Conservation (phyloP, 2,888 invertebrate species). For the Lasioglossum morio region DNA sequence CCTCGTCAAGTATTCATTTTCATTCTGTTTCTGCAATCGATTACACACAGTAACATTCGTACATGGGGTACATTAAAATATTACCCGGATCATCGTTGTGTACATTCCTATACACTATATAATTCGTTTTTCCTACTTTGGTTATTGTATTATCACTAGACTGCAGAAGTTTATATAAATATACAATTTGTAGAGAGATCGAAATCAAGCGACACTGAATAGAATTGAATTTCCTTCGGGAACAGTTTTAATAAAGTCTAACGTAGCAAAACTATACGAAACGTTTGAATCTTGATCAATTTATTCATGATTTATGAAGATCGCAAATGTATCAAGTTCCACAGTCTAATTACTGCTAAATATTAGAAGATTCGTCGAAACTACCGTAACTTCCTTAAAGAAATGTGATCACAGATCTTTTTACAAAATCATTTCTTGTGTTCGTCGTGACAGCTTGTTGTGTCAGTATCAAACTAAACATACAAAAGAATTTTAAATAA, state of each 20-base stretch:
- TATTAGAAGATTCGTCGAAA: constrained; percentile 20
- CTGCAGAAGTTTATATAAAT: neutral
- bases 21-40: neutral
- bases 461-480: neutral
- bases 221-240: neutral
- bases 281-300: neutral
- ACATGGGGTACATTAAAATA: constrained; percentile 54
- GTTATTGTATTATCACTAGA: constrained; percentile 42
- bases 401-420: constrained; percentile 3
- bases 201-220: neutral
- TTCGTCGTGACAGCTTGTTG: neutral
- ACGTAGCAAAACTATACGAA: neutral
- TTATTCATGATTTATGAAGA: neutral
- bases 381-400: constrained; percentile 6
- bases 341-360: neutral
- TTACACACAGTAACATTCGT: constrained; percentile 33
- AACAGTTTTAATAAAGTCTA: neutral
- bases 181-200: neutral
- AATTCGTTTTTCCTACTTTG: constrained; percentile 24
- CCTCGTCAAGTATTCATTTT: neutral
- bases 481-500: neutral
- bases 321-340: neutral
- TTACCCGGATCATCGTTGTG: constrained; percentile 44
- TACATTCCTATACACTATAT: constrained; percentile 30
- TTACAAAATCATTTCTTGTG: neutral